These are phyloP conservation scores for Coilia nasus DNA, from an alignment of 2,797 vertebrate genomes.

Conservation along the genomic window DNA sequence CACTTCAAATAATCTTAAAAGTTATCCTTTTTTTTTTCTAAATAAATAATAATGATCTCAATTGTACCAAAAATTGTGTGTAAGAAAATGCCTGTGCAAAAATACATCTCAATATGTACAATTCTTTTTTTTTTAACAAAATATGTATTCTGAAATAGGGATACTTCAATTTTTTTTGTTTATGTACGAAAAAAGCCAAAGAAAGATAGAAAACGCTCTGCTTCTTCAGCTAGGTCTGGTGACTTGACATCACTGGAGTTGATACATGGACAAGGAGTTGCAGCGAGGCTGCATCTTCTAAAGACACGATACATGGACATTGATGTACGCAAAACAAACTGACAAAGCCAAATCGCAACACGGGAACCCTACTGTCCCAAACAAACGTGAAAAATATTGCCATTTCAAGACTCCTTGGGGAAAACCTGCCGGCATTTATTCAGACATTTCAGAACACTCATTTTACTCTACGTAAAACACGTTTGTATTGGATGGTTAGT, in stretches of 20 bases:
- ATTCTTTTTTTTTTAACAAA: slow-evolving; percentile 92
- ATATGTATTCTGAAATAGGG: slow-evolving; percentile 99
- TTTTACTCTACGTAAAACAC: not conserved
- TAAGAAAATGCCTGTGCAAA: slow-evolving; percentile 99
- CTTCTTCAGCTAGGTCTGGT: slow-evolving; percentile 82
- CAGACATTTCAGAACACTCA: not conserved
- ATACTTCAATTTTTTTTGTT: slow-evolving; percentile 83
- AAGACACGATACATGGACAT: not conserved
- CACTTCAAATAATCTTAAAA: slow-evolving; percentile 95
- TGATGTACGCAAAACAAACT: slow-evolving; percentile 16
- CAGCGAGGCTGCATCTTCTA: not conserved
- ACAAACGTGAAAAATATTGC: slow-evolving; percentile 4
- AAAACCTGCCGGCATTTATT: not conserved
- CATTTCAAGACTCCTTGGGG: not conserved
- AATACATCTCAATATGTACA: slow-evolving; percentile 99
- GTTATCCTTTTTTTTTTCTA: slow-evolving; percentile 80
- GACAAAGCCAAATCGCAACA: not conserved
- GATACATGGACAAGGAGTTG: slow-evolving; percentile 80
- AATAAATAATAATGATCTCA: slow-evolving; percentile 98
- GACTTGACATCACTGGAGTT: slow-evolving; percentile 87
- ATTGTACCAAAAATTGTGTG: slow-evolving; percentile 97
- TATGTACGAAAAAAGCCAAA: slow-evolving; percentile 87
- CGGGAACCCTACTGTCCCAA: not conserved
- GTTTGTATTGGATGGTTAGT: not conserved
- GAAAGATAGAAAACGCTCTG: slow-evolving; percentile 81